Conservation (phyloP, 2,113 vertebrate genomes). For the Spilogale gracilis region DNA sequence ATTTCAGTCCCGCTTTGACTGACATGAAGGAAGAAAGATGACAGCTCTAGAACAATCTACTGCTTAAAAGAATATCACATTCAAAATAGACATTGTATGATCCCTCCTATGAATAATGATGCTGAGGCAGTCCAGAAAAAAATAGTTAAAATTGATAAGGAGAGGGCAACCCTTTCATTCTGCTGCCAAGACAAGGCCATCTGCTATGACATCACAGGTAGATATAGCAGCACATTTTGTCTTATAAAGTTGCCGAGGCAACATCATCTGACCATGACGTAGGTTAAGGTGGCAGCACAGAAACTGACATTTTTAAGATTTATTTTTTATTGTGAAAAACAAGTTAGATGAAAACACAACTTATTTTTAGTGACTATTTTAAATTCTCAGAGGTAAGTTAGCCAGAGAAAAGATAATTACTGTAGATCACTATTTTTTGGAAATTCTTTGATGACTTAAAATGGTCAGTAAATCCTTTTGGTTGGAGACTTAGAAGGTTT, state of each 20-base stretch:
- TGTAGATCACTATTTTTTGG: background rate
- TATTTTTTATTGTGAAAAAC: background rate
- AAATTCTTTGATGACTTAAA: background rate
- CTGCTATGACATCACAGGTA: conserved; percentile 65
- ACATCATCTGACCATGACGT: background rate
- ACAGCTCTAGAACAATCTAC: background rate
- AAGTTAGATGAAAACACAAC: conserved; percentile 11
- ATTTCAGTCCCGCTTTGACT: background rate
- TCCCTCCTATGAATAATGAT: background rate
- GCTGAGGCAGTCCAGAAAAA: background rate
- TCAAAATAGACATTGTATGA: background rate
- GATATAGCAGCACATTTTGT: background rate
- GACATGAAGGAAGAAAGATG: background rate
- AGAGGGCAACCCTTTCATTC: background rate
- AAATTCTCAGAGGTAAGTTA: background rate
- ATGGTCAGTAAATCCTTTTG: background rate
- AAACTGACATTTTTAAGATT: background rate
- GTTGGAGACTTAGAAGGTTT: background rate
- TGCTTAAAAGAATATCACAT: background rate
- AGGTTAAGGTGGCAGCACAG: background rate
- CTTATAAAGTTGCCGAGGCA: conserved; percentile 67
- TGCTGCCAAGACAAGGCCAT: conserved; percentile 12
- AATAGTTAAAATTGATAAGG: background rate
- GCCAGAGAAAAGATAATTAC: background rate
- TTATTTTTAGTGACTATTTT: conserved; percentile 18